Evolutionary conservation across 2,113 vertebrate species (phyloP).

Genomic region (Brevimyrus niger): DNA sequence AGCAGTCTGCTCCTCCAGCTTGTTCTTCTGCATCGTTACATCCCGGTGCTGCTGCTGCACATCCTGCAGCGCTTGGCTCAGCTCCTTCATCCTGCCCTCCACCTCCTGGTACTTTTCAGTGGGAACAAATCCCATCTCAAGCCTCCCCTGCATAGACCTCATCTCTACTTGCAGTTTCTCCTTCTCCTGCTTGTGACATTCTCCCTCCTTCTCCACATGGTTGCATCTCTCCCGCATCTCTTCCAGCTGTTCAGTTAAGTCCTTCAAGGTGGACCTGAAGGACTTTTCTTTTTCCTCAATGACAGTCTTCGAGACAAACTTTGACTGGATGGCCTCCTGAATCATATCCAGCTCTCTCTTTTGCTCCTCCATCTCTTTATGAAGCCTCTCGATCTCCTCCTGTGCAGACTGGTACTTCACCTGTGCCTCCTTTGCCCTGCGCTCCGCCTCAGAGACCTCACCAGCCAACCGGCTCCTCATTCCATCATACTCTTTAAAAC

Average conservation of each 20-base stretch:
- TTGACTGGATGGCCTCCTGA: constrained; percentile 79
- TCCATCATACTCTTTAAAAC: constrained; percentile 58
- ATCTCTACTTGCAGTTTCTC: constrained; percentile 60
- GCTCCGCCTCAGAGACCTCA: constrained; percentile 48
- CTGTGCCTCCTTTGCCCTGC: constrained; percentile 36
- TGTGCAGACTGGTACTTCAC: constrained; percentile 51
- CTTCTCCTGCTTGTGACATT: constrained; percentile 53
- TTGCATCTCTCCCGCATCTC: constrained; percentile 53
- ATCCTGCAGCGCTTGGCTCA: constrained; percentile 53
- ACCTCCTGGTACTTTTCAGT: constrained; percentile 54
- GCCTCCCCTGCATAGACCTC: constrained; percentile 55
- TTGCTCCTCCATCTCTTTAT: constrained; percentile 75
- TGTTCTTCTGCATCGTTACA: constrained; percentile 41
- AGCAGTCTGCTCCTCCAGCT: constrained; percentile 50
- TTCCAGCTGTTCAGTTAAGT: constrained; percentile 57
- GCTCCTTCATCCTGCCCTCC: constrained; percentile 56
- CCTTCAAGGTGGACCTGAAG: constrained; percentile 56
- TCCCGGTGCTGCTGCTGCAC: constrained; percentile 56
- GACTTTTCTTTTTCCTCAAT: constrained; percentile 67
- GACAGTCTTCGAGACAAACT: constrained; percentile 67
- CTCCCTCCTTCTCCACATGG: constrained; percentile 46
- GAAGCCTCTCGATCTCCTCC: constrained; percentile 64
- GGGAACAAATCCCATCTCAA: constrained; percentile 55
- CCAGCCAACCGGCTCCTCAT: constrained; percentile 41
- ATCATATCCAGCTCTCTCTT: constrained; percentile 84